Evolutionary conservation across 2,797 vertebrate genomes (phyloP), one percentile per base, ranked within the genome.

Genomic region (Sebastes dallii): DNA sequence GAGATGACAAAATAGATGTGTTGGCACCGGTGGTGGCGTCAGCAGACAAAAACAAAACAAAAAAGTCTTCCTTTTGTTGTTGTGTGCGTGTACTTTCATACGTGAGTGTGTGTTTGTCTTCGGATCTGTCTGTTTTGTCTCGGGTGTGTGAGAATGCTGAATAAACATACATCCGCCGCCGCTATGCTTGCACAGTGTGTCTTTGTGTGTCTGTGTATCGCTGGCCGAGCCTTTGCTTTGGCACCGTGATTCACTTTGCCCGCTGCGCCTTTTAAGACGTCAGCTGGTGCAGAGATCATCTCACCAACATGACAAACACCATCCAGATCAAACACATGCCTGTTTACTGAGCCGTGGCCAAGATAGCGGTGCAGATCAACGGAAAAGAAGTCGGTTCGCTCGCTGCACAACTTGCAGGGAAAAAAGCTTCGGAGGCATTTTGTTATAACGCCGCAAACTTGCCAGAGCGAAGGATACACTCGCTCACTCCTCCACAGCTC

Each of bases 301-400:
- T 91, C 79, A 82, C 77, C 72, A 87, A 90, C 90, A 87, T 88
- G 85, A 92, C 92, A 92, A 93, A 92, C 85, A 85, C 58, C 76
- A 91, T 90, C 75, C 80, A 77, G 86, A 88, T 88, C 86, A 90
- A 88, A 90, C 81, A 77, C 75, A 64, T 74, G 82, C 69, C 84
- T 84, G n/a, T 84, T 80, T 82, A 24, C 84, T 84, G 78, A 82
- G 85, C 84, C 22, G 18, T 27, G 67, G 82, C 88, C 84, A 82
- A 88, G 73, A 84, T 16, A 50, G 68, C 27, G 0, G 54, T 67
- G 67, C 66, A 80, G 76, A 86, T 79, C 68, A 72, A 66, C 75
- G 54, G 77, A 70, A 52, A 52, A 54, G 81, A 70, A 80, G 71
- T n/a, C 24, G 52, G 81, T 64, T 56, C 32, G 36, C 66, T 81